Conservation (phyloP, 1,140 invertebrate genomes). For the Orius insidiosus region DNA sequence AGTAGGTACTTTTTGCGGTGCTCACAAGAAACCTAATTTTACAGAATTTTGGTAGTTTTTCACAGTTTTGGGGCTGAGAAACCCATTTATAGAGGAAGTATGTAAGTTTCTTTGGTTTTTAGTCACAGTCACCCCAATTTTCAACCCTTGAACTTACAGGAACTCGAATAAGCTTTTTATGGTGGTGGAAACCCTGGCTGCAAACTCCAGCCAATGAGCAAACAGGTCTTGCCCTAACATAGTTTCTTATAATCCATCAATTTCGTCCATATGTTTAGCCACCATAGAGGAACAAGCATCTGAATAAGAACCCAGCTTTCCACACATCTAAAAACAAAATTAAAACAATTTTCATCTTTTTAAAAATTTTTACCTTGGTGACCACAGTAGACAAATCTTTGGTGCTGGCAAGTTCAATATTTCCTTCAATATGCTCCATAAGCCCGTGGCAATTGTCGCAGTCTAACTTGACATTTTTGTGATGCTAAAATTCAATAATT, state of each 20-base stretch:
- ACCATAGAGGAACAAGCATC: conserved; percentile 59
- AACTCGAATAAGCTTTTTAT: conserved; percentile 10
- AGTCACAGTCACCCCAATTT: too few relatives aligned
- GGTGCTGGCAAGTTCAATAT: conserved; percentile 11
- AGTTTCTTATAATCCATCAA: conserved; percentile 39
- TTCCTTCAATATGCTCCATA: conserved; percentile 5
- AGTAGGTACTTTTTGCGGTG: too few relatives aligned
- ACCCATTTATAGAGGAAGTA: too few relatives aligned
- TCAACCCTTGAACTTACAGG: conserved; percentile 4
- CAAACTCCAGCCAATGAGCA: conserved; percentile 62
- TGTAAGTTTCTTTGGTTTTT: too few relatives aligned
- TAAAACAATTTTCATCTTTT: background rate
- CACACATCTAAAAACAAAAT: conserved; percentile 35
- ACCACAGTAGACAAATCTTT: conserved; percentile 32
- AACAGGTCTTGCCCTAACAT: conserved; percentile 42
- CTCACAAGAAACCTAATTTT: too few relatives aligned
- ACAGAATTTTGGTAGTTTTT: too few relatives aligned
- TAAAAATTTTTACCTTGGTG: conserved; percentile 28
- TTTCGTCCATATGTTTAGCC: conserved; percentile 43
- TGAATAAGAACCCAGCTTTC: conserved; percentile 45
- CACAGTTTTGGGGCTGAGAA: too few relatives aligned
- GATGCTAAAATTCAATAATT: background rate
- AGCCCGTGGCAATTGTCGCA: conserved; percentile 12
- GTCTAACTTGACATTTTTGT: conserved; percentile 4
- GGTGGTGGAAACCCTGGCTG: conserved; percentile 17